Base-by-base conservation (phyloP, 2,888 invertebrate genomes). In the Arrhopalites spinosus region DNA sequence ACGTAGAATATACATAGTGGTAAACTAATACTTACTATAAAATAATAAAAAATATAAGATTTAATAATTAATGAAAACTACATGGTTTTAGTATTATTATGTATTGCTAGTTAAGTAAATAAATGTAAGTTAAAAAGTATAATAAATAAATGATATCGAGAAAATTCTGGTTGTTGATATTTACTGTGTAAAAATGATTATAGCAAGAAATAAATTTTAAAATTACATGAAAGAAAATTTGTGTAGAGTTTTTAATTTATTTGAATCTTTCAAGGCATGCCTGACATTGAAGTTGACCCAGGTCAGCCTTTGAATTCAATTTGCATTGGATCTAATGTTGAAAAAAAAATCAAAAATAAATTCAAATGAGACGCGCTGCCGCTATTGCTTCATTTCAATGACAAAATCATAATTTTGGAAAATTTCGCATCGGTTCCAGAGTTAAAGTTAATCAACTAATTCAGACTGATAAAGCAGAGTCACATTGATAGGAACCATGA, bases 401-500 rank as follows among this genome's bases (percentile, higher is more conserved):
- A 36, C 5, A 36, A 36, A 36, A 15, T 8, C 23, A 8, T 3
- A 25, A 59, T 59, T 59, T 25, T 11, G 17, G 20, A n/a, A 59
- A 59, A 27, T 56, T 56, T 15, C 23, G 56, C n/a, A 56, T 56
- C 56, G 56, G n/a, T 8, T 56, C 15, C 17, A 47, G n/a, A 20
- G n/a, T 56, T 3, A 56, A 20, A 56, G 3, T 5, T 56, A 56
- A 8, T 20, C 3, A 5, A 56, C 23, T 8, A 36, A 61, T 61
- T 29, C 23, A 23, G 17, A 5, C 5, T 17, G 23, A n/a, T 61
- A 2, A 3, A 3, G 8, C 13, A 29, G 15, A 5, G 25, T 25
- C 61, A 29, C 15, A 13, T 27, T 13, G 23, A 61, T 23, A 2
- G 43, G 36, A 11, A 29, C 23, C 11, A 82, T 82, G 82, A 78